Base-by-base conservation (phyloP, 2,888 invertebrate species). In the Coenonympha glycerion region DNA sequence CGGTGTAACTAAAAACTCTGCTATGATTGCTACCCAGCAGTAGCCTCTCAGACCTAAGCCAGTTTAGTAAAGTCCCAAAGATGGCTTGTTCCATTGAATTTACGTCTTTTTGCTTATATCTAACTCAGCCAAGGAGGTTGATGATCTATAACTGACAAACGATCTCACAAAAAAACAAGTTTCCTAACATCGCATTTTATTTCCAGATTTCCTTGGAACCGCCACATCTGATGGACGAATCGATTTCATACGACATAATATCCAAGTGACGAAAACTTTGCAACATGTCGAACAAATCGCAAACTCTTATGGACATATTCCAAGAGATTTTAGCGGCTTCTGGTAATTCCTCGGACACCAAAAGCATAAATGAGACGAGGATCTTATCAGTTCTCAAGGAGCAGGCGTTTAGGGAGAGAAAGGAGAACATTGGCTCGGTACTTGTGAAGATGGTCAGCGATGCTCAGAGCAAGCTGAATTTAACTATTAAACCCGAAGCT, bases 291-390 rank as follows among this genome's bases (percentile, higher is more conserved):
- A 83, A 84, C 66, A 79, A 77, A 64, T 73, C 85, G 37, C 82
- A 80, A 36, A 76, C 74, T 3, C 66, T 85, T 30, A 56, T 79
- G 65, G 76, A 82, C 22, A 83, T 87, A 59, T 87, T 87, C 71
- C 81, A 85, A 69, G 79, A 83, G 57, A 84, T 85, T 18, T 65
- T 84, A 1, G 83, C 83, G 0, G 84, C 83, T 6, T 82, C 83
- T n/a, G 83, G 79, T 0, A 84, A 84, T 52, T 71, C 77, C 0
- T 71, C 83, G 1, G 77, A 79, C 3, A 70, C 53, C 11, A 58
- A 59, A 26, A 62, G 58, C 9, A 71, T 83, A 47, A 83, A 86
- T 64, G 80, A 85, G 56, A 76, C 78, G 1, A 78, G 79, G 55
- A 84, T 87, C 30, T 60, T 82, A 19, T 76, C 79, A 0, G 75